These are phyloP conservation scores for Electrona antarctica DNA, from an alignment of 2,113 vertebrate genomes.

Conservation along the genomic window DNA sequence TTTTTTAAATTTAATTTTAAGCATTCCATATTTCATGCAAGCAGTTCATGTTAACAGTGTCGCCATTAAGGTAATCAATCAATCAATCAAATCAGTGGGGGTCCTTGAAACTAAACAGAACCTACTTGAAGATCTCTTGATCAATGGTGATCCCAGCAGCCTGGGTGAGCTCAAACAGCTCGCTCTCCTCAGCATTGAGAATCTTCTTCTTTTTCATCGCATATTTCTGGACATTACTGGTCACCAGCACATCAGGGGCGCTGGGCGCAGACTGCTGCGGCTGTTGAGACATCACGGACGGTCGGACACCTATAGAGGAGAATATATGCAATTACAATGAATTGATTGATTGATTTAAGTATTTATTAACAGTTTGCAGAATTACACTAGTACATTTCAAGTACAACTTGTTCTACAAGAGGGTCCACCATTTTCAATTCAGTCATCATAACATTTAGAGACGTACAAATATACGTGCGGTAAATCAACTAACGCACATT, in stretches of 20 bases:
- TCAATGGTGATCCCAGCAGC: conserved; percentile 87
- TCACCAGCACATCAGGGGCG: conserved; percentile 76
- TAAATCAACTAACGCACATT: no score
- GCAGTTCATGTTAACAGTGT: no score
- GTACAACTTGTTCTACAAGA: no score
- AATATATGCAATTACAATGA: neutral
- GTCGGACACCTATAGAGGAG: neutral
- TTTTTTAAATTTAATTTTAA: no score
- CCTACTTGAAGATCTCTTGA: conserved; percentile 94
- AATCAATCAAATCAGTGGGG: neutral
- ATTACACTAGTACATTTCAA: no score
- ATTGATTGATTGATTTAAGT: no score
- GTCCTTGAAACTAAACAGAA: neutral
- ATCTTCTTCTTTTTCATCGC: conserved; percentile 88
- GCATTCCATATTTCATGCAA: no score
- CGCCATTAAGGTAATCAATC: neutral
- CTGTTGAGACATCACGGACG: conserved; percentile 64
- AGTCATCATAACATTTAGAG: no score
- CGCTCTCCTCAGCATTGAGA: conserved; percentile 86
- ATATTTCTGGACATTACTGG: conserved; percentile 80
- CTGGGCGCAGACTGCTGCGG: conserved; percentile 48
- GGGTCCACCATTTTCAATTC: no score
- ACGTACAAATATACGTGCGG: no score
- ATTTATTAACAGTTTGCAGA: no score
- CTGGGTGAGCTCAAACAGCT: conserved; percentile 89